These are phyloP conservation scores for Zeugodacus cucurbitae DNA, from an alignment of 1,140 invertebrate genomes.

Conservation along the genomic window DNA sequence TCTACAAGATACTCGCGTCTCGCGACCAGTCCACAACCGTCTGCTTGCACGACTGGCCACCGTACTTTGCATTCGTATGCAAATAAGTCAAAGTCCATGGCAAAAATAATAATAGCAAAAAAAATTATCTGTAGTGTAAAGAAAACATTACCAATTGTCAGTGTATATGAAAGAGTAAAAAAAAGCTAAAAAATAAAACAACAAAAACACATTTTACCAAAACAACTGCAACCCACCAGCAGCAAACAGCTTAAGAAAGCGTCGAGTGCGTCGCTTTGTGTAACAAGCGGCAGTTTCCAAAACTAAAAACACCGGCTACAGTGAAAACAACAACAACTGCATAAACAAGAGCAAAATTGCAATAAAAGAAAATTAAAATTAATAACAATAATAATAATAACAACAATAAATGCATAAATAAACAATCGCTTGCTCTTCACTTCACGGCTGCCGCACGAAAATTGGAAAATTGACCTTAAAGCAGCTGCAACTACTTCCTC, in stretches of 20 bases:
- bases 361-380: neutral
- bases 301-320: constrained; percentile 6
- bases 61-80: constrained; percentile 45
- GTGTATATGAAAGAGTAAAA: neutral
- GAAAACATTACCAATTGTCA: neutral
- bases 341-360: neutral
- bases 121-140: neutral
- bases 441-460: neutral
- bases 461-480: neutral
- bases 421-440: neutral
- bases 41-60: neutral
- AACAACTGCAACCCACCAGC: neutral
- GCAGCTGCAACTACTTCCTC: neutral
- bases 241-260: neutral
- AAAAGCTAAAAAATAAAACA: neutral
- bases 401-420: neutral
- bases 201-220: neutral
- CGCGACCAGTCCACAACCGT: neutral
- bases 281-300: neutral
- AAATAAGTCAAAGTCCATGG: constrained; percentile 43
- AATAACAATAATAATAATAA: neutral
- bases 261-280: neutral
- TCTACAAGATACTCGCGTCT: constrained; percentile 35
- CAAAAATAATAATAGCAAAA: constrained; percentile 35
- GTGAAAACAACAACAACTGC: neutral